A percentile compares a stretch with the other conserved stretches of the same genome.
phyloP scores from a whole-genome alignment of 2,888 invertebrate species.

The Hecatera dysodea region DNA sequence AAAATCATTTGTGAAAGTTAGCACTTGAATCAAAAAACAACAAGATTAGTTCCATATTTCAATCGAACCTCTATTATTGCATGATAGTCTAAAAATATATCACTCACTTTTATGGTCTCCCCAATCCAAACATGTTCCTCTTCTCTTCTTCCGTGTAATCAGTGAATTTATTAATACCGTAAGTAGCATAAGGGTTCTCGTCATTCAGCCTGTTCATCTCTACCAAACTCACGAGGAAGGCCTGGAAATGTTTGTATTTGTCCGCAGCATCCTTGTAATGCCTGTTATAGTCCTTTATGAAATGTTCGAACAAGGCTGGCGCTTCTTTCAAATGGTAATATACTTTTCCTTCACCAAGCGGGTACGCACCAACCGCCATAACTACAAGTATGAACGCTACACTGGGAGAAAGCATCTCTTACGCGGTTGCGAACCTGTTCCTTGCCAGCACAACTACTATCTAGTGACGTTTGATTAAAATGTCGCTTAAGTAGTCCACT shows the following conservation, averaged over 20 bases:
- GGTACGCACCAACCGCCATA: conserved; percentile 48
- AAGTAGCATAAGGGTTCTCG: conserved; percentile 54
- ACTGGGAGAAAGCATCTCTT: conserved; percentile 43
- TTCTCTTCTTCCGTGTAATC: conserved; percentile 72
- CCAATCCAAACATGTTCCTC: conserved; percentile 55
- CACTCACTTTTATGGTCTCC: conserved; percentile 39
- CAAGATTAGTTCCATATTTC: neutral
- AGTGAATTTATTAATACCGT: conserved; percentile 72
- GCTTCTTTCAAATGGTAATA: conserved; percentile 70
- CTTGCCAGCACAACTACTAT: neutral
- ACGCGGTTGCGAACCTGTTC: conserved; percentile 1
- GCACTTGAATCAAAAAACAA: conserved; percentile 71
- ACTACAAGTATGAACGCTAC: conserved; percentile 44
- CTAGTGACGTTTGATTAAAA: neutral
- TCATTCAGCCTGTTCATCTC: conserved; percentile 67
- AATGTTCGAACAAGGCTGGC: conserved; percentile 69
- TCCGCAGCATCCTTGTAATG: conserved; percentile 73
- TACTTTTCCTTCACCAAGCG: conserved; percentile 21
- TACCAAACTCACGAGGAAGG: conserved; percentile 68
- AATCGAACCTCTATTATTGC: neutral
- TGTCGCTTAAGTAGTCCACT: conserved; percentile 32
- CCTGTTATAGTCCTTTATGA: conserved; percentile 69
- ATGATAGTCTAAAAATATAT: neutral
- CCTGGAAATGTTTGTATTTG: conserved; percentile 67
- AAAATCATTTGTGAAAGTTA: neutral